Conservation (phyloP, 2,797 vertebrate species). For the Lemur catta region DNA sequence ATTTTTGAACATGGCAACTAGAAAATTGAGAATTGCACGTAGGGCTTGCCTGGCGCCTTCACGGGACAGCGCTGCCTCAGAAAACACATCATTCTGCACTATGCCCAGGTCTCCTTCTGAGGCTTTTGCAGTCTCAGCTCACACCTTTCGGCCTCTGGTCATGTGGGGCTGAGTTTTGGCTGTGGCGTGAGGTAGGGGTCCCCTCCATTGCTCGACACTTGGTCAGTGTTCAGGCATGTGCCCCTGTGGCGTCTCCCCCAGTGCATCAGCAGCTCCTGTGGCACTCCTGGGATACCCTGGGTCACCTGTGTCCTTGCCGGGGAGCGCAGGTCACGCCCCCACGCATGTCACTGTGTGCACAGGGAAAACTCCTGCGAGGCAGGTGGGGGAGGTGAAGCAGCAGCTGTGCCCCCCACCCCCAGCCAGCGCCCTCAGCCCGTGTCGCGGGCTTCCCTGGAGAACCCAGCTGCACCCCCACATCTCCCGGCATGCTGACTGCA, state of each 20-base stretch:
- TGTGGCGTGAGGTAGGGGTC: neutral
- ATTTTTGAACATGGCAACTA: neutral
- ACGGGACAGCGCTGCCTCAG: neutral
- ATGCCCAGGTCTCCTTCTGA: neutral
- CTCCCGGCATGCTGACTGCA: fast-evolving
- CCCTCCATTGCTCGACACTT: neutral
- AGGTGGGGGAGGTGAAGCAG: neutral
- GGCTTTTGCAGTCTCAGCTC: neutral
- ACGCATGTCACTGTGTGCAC: neutral
- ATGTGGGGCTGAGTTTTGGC: neutral
- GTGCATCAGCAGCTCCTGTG: neutral
- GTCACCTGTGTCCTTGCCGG: neutral
- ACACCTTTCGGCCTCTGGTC: neutral
- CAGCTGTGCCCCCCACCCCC: no score
- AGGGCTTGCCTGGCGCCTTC: neutral
- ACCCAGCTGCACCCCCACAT: neutral
- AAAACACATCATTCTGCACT: neutral
- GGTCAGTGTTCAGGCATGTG: fast-evolving
- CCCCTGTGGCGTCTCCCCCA: neutral
- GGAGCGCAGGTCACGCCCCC: neutral
- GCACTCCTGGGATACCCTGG: neutral
- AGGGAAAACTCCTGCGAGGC: neutral
- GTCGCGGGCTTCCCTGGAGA: neutral
- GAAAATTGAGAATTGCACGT: neutral
- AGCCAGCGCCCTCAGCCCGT: no score